Conservation (phyloP, 2,888 invertebrate species). For the Onchidella celtica region DNA sequence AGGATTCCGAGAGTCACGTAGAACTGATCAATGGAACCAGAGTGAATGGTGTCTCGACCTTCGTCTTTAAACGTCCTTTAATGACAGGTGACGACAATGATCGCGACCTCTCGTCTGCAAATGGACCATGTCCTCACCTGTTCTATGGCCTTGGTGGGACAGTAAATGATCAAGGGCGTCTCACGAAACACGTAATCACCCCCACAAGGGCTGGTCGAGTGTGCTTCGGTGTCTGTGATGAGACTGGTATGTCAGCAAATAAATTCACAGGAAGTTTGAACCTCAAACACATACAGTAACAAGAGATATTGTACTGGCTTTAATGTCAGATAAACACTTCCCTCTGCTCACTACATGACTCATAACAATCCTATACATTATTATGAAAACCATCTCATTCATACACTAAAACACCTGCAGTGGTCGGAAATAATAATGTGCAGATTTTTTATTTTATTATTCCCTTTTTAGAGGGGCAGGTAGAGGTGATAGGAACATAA, state of each 20-base stretch:
- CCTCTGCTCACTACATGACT: no score
- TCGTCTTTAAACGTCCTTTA: constrained; percentile 6
- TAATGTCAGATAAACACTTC: no score
- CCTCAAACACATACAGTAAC: no score
- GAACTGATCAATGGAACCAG: constrained; percentile 46
- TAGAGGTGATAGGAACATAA: no score
- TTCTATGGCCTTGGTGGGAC: constrained; percentile 9
- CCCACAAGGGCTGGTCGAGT: neutral
- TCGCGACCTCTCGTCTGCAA: neutral
- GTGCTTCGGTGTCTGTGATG: constrained; percentile 22
- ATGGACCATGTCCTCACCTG: neutral
- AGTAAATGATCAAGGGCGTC: neutral
- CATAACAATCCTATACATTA: no score
- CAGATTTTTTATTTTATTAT: no score
- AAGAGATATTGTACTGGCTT: no score
- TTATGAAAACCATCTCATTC: no score
- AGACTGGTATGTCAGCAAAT: neutral
- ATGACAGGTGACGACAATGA: neutral
- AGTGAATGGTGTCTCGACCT: constrained; percentile 47
- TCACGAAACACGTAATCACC: neutral
- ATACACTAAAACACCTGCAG: no score
- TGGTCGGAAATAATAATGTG: no score
- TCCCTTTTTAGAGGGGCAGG: no score
- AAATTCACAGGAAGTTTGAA: neutral
- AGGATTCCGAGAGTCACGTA: constrained; percentile 56